Evolutionary conservation across 2,797 vertebrate genomes (phyloP).

Genomic region (Parauchenoglanis ngamensis): DNA sequence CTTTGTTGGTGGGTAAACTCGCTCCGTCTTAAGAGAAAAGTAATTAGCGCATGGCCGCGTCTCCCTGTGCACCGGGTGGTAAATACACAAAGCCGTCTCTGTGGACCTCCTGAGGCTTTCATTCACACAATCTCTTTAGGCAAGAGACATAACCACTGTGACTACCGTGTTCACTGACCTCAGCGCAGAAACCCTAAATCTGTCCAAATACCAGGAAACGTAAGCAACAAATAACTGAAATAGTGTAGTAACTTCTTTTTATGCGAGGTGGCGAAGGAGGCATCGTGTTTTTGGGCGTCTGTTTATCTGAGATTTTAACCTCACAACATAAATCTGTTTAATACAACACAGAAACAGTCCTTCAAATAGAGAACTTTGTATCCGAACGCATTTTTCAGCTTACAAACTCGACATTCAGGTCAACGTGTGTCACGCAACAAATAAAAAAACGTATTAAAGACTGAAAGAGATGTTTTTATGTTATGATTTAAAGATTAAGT

Average conservation of each 20-base stretch:
- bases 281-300: background rate
- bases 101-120: constrained; percentile 46
- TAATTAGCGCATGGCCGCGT: constrained; percentile 57
- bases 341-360: too few species aligned
- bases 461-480: background rate
- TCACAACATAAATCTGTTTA: too few species aligned
- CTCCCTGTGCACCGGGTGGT: constrained; percentile 53
- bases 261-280: background rate
- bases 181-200: background rate
- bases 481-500: background rate
- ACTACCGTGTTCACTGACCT: background rate
- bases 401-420: too few species aligned
- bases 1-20: constrained; percentile 63
- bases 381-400: too few species aligned
- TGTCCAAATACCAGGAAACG: background rate
- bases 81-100: constrained; percentile 44
- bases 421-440: too few species aligned
- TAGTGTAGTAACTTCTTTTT: background rate
- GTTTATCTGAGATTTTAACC: background rate
- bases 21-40: constrained; percentile 55
- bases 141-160: background rate
- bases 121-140: constrained; percentile 47
- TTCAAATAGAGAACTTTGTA: too few species aligned
- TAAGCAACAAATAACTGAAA: background rate
- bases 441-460: too few species aligned